These are phyloP conservation scores for Anarrhichthys ocellatus DNA, from an alignment of 2,113 vertebrate species.

Conservation along the genomic window DNA sequence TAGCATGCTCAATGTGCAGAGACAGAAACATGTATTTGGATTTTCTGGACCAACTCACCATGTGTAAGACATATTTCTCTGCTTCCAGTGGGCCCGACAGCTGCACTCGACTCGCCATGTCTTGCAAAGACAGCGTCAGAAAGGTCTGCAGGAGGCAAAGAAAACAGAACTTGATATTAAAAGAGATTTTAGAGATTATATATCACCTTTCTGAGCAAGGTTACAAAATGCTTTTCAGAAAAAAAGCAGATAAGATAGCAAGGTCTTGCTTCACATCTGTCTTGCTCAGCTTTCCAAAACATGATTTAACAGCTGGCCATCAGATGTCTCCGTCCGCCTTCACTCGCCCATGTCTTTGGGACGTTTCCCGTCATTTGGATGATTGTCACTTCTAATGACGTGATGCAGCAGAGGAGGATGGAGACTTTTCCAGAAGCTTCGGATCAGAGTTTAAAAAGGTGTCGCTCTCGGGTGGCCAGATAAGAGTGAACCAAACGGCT, in stretches of 20 bases:
- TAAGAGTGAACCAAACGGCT: not conserved
- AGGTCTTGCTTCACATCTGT: not conserved
- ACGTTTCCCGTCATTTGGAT: not conserved
- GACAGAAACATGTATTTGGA: not conserved
- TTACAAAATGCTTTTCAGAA: not conserved
- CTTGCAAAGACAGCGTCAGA: slow-evolving; percentile 98
- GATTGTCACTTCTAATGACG: not conserved
- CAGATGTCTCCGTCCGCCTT: not conserved
- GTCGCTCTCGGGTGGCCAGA: not conserved
- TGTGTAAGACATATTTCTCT: slow-evolving; percentile 98
- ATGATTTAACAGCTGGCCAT: not conserved
- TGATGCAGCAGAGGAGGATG: not conserved
- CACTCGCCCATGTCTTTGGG: not conserved
- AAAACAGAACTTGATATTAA: not conserved
- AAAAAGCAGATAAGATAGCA: not conserved
- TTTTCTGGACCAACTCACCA: slow-evolving; percentile 84
- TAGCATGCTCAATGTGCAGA: not conserved
- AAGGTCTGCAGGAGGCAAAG: slow-evolving; percentile 88
- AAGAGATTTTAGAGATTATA: not conserved
- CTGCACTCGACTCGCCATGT: slow-evolving; percentile 99
- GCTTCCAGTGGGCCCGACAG: slow-evolving; percentile 96
- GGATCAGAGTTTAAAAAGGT: not conserved
- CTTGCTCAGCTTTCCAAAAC: not conserved
- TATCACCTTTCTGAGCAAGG: not conserved
- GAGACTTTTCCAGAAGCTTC: not conserved